Base-by-base conservation (phyloP, 2,797 vertebrate species). In the Schizopygopsis malacanthus region DNA sequence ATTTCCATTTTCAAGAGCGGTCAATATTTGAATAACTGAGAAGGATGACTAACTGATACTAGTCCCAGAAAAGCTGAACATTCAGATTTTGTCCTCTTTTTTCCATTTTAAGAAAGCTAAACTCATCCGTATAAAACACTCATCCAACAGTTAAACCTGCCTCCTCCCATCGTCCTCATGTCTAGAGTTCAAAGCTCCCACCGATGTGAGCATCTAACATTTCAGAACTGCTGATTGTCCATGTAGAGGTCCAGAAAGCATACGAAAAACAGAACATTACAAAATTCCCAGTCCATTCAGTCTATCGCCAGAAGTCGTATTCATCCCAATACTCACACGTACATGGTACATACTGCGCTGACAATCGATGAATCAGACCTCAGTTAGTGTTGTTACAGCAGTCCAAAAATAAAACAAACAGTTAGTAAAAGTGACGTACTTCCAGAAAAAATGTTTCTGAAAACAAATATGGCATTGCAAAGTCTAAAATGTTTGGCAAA, bases 401-500 rank as follows among this genome's bases (percentile, higher is more conserved):
- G 75, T 85, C 54, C 61, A 65, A 86, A 79, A 63, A 72, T 81
- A 84, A 75, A 82, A 56, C 59, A 3, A 87, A 65, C 45, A 28
- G 37, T 65, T 33, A 75, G 15, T 73, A 85, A 89, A 50, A 85
- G 72, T 56, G 77, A 87, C 67, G 79, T 15, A 43, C 72, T 78
- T 82, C 43, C 45, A 77, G 6, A 81, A 83, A 41, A 25, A 33
- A 77, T 2, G 75, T 41, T 41, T 59, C 50, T 81, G 28, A 16
- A 82, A 41, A 76, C 22, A 25, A 87, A 77, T 75, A 82, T 39
- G 80, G 67, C 76, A 85, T 80, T 86, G 75, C 73, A 85, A 85
- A 59, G n/a, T 67, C n/a, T 79, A 81, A 87, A 87, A 86, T 33
- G 82, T 81, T 88, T 88, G 81, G 73, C 87, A 87, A 85, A 88